These are phyloP conservation scores for Sebastes vulpes DNA, from an alignment of 2,797 vertebrate species.

Conservation along the genomic window DNA sequence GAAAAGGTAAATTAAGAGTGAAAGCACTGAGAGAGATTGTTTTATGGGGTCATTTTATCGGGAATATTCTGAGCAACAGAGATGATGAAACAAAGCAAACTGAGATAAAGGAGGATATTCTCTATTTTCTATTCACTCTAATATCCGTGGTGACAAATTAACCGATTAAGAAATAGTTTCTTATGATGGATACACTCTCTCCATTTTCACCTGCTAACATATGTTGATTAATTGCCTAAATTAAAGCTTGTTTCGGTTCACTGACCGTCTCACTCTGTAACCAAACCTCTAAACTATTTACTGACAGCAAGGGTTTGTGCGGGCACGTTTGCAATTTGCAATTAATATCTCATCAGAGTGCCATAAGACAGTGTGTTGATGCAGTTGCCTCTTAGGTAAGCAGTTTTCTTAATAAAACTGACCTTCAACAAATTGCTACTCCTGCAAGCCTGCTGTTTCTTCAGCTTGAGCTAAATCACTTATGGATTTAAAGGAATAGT, in stretches of 20 bases:
- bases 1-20: slow-evolving; percentile 5
- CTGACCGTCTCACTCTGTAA: background rate
- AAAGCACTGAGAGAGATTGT: background rate
- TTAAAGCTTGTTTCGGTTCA: slow-evolving; percentile 24
- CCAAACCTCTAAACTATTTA: slow-evolving; percentile 6
- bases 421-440: background rate
- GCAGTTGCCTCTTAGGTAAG: background rate
- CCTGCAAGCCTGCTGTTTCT: background rate
- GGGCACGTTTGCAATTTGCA: background rate
- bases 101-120: background rate
- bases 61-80: background rate
- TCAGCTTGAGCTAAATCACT: background rate
- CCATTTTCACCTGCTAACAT: background rate
- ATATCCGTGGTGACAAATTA: background rate
- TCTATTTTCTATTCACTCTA: background rate
- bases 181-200: background rate
- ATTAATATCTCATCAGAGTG: slow-evolving; percentile 16
- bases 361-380: background rate
- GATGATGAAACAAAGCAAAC: background rate
- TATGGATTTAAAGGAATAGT: background rate
- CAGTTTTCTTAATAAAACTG: slow-evolving; percentile 11
- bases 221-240: slow-evolving; percentile 12
- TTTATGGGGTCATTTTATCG: background rate
- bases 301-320: background rate
- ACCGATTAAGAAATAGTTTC: background rate